Conservation (phyloP, 2,113 vertebrate species). For the Xiphophorus hellerii region DNA sequence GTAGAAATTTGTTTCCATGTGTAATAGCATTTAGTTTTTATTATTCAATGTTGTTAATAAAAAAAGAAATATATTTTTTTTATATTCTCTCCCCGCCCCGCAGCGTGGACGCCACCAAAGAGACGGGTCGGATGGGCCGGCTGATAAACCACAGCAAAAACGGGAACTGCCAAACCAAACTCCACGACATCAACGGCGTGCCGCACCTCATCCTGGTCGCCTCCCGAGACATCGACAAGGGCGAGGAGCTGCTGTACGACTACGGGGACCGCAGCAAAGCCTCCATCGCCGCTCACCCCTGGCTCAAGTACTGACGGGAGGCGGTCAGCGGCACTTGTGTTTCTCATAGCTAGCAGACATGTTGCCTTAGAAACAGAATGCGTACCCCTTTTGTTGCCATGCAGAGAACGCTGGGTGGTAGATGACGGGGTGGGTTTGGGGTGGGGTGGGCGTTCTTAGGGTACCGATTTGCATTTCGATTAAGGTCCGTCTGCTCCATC, state of each 20-base stretch:
- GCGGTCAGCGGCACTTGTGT: constrained; percentile 37
- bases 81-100: background rate
- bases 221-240: constrained; percentile 89
- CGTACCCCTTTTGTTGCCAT: constrained; percentile 44
- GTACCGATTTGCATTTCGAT: constrained; percentile 34
- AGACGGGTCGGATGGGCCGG: constrained; percentile 88
- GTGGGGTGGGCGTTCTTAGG: background rate
- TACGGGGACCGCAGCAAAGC: constrained; percentile 96
- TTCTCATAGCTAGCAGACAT: constrained; percentile 69
- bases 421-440: background rate
- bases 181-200: constrained; percentile 90
- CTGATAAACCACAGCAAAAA: constrained; percentile 97
- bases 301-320: constrained; percentile 89
- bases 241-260: constrained; percentile 96
- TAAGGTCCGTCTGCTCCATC: constrained; percentile 74
- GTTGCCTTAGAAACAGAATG: constrained; percentile 79
- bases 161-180: constrained; percentile 97
- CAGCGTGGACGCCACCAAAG: constrained; percentile 95
- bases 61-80: too few species aligned
- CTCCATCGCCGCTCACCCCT: constrained; percentile 92
- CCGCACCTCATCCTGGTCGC: constrained; percentile 97
- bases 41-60: too few species aligned
- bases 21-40: too few species aligned
- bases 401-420: constrained; percentile 17
- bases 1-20: too few species aligned